phyloP scores from a whole-genome alignment of 2,888 invertebrate genomes.

The Tipula lateralis region DNA sequence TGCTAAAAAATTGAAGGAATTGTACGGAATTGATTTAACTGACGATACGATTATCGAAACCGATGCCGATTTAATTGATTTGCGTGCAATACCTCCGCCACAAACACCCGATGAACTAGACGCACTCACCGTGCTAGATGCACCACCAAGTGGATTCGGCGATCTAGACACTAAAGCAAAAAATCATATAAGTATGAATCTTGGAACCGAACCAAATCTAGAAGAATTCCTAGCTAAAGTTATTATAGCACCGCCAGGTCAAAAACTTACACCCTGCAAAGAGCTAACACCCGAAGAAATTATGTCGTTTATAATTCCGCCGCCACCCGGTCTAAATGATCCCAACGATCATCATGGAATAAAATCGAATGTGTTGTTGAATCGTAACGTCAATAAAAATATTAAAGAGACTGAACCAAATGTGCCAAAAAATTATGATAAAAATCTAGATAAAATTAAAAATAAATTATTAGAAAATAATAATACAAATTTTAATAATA shows the following conservation, averaged over 20 bases:
- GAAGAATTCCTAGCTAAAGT: slow-evolving; percentile 81
- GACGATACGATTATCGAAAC: slow-evolving; percentile 54
- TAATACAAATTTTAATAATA: slow-evolving; percentile 20
- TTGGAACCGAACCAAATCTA: slow-evolving; percentile 52
- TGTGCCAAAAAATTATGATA: slow-evolving; percentile 39
- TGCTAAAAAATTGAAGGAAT: slow-evolving; percentile 47
- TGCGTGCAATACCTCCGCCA: slow-evolving; percentile 81
- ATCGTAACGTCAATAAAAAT: slow-evolving; percentile 46
- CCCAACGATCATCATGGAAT: slow-evolving; percentile 35
- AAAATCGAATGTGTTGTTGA: slow-evolving; percentile 41
- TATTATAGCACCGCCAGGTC: slow-evolving; percentile 70
- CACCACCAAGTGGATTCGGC: slow-evolving; percentile 71
- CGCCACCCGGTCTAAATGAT: slow-evolving; percentile 61
- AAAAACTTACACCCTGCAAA: slow-evolving; percentile 67
- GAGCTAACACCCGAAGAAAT: slow-evolving; percentile 78
- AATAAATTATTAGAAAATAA: slow-evolving; percentile 30
- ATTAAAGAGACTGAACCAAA: slow-evolving; percentile 40
- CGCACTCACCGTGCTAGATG: slow-evolving; percentile 63
- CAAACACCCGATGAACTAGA: slow-evolving; percentile 78
- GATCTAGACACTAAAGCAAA: slow-evolving; percentile 52
- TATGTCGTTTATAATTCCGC: slow-evolving; percentile 78
- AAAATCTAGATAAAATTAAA: slow-evolving; percentile 37
- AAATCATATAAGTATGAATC: slow-evolving; percentile 42
- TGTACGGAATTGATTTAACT: slow-evolving; percentile 49
- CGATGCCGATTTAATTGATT: slow-evolving; percentile 85